phyloP scores from a whole-genome alignment of 2,797 vertebrate genomes.

The Meriones psammophilus region DNA sequence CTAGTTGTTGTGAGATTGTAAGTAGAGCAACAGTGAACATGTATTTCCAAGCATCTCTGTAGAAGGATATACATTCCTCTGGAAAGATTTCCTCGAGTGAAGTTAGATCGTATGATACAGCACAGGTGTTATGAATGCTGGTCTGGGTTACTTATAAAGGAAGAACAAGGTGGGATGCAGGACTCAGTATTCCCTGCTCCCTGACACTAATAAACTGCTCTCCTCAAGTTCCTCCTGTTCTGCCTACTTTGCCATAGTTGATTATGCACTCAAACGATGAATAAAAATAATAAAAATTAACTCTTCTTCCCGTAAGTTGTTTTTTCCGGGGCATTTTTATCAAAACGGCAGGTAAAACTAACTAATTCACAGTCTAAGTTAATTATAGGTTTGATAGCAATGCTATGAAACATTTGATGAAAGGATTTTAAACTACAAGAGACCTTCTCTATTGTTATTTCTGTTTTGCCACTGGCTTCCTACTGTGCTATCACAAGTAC shows the following conservation, averaged over 20 bases:
- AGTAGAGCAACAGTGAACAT: background rate
- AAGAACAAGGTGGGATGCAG: background rate
- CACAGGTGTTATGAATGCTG: no score
- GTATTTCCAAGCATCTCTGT: background rate
- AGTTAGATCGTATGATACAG: no score
- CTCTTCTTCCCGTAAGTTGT: background rate
- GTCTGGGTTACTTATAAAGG: background rate
- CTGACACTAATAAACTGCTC: background rate
- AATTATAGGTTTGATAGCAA: background rate
- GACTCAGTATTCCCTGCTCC: background rate
- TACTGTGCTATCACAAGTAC: slow-evolving; percentile 15
- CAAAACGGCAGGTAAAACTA: background rate
- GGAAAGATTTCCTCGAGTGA: background rate
- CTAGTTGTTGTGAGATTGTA: background rate
- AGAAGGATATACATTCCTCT: background rate
- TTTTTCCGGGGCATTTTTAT: no score
- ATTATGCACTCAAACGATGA: no score
- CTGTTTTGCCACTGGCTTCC: background rate
- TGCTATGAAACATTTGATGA: background rate
- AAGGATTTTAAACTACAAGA: background rate
- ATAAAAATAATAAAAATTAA: background rate
- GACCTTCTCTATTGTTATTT: background rate
- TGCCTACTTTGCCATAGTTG: no score
- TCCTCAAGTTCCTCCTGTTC: no score
- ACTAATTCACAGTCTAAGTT: background rate